A percentile compares a stretch with the other conserved stretches of the same genome.
Evolutionary conservation across 2,113 vertebrate genomes (phyloP).

Genomic region (Pituophis catenifer): DNA sequence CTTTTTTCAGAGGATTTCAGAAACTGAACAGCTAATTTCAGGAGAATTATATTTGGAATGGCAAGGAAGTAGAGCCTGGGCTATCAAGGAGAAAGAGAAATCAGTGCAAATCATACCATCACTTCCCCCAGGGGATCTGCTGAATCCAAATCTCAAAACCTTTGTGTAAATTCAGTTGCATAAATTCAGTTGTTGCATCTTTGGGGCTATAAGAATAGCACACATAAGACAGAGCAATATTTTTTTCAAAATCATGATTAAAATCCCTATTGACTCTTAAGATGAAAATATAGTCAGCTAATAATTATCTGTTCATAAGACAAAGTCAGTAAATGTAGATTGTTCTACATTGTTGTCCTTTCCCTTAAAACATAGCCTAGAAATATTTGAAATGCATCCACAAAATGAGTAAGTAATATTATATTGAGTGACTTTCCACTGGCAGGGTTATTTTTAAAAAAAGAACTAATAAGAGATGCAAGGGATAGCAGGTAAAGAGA

Average conservation of each 20-base stretch:
- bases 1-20: too few relatives aligned
- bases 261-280: not conserved
- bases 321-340: constrained; percentile 4
- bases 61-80: not conserved
- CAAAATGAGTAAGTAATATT: constrained; percentile 28
- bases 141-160: not conserved
- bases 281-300: not conserved
- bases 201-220: not conserved
- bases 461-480: constrained; percentile 19
- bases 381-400: constrained; percentile 2
- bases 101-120: not conserved
- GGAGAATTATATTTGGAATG: not conserved
- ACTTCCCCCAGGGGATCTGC: not conserved
- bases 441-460: constrained; percentile 51
- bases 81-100: not conserved
- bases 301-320: not conserved
- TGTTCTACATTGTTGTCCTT: not conserved
- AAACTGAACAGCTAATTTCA: too few relatives aligned
- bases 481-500: constrained; percentile 11
- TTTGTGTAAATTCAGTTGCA: not conserved
- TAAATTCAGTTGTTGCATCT: not conserved
- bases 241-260: not conserved
- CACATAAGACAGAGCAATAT: not conserved
- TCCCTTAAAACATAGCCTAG: not conserved
- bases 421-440: constrained; percentile 21